phyloP scores from a whole-genome alignment of 2,113 vertebrate species.

The Colaptes auratus region DNA sequence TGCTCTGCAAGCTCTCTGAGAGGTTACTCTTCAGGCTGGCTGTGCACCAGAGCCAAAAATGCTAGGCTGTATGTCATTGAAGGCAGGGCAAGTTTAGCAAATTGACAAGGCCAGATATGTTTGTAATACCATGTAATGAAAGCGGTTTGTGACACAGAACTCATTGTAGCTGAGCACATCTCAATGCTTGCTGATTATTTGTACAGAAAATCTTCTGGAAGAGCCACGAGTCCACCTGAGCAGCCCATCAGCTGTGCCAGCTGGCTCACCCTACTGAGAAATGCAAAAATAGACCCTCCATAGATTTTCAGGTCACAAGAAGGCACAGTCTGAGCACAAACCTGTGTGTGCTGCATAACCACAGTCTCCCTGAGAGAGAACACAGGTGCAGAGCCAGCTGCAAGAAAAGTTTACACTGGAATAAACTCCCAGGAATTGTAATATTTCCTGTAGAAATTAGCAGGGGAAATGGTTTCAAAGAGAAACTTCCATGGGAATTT shows the following conservation, averaged over 20 bases:
- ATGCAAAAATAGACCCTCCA: slow-evolving; percentile 10
- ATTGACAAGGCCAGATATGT: slow-evolving; percentile 11
- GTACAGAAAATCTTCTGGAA: slow-evolving; percentile 35
- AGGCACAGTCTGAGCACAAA: not conserved
- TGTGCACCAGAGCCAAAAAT: not conserved
- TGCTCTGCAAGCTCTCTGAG: not conserved
- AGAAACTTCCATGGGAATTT: not conserved
- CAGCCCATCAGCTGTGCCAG: not conserved
- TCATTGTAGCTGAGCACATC: not conserved
- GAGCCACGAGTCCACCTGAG: not conserved
- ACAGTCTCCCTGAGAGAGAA: not conserved
- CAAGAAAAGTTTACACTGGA: not conserved
- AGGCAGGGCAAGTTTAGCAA: not conserved
- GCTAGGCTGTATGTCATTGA: not conserved
- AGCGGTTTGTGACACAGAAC: not conserved
- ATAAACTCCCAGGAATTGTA: not conserved
- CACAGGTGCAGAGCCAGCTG: not conserved
- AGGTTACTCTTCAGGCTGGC: not conserved
- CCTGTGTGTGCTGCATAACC: not conserved
- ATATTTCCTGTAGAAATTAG: not conserved
- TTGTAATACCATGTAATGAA: not conserved
- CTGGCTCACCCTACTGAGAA: not conserved
- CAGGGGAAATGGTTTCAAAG: not conserved
- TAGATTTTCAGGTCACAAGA: slow-evolving; percentile 22
- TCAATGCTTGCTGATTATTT: slow-evolving; percentile 14